Base-by-base conservation (phyloP, 2,797 vertebrate genomes). In the Ataeniobius toweri region DNA sequence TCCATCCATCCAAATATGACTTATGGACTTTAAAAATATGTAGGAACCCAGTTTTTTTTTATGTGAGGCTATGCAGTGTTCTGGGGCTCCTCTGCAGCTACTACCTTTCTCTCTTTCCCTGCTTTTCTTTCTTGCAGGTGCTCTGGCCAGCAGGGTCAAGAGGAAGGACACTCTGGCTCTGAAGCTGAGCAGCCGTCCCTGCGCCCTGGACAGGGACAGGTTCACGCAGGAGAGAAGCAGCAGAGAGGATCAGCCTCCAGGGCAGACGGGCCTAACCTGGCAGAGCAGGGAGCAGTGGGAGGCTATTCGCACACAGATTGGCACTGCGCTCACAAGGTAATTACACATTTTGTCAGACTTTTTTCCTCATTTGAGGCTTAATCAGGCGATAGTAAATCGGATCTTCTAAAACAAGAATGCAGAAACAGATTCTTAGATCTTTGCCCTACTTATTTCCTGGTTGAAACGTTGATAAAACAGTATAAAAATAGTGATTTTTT, bases 201-300 rank as follows among this genome's bases (percentile, higher is more conserved):
- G 79, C 2, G 94, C 93, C 63, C 71, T 95, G 59, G 74, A 94
- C 69, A 85, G 93, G 70, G 80, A 95, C 84, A 73, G 93, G 70
- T 94, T 94, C 24, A 65, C 68, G n/a, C 93, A 90, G 80, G 93
- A 93, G 16, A 83, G 92, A 77, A 71, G 83, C 86, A 75, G 77
- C 89, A 82, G 94, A 86, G 94, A 94, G 6, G 91, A 91, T 80
- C 92, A 91, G 89, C 96, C 79, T 51, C 94, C 93, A 46, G 96
- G 96, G 76, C 95, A 97, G 92, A 93, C 91, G 0, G 86, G 94
- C 50, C 97, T 98, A 88, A 98, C 98, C 85, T 97, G 96, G 91
- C 98, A 99, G 94, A 99, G 96, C 95, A 96, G 96, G 85, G 98
- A 99, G 89, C 98, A 99, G 87, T 99, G 98, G 98, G 97, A 98